Percentiles rank a stretch among this genome's conserved stretches.
phyloP scores from a whole-genome alignment of 1,140 invertebrate genomes.

The Colletes latitarsis region DNA sequence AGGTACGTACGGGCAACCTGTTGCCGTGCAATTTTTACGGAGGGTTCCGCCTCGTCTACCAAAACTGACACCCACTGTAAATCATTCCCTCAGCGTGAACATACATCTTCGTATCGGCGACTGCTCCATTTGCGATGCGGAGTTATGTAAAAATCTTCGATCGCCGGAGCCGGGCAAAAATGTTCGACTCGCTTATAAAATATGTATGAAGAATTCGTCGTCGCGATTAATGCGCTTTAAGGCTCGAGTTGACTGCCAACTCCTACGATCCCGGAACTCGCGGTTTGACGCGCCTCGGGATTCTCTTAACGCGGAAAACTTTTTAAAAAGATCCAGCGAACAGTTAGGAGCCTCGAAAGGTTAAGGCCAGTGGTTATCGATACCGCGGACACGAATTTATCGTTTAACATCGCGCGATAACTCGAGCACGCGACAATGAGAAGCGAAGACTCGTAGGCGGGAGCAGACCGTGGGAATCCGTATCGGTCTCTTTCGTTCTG shows the following conservation, averaged over 20 bases:
- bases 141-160: conserved; percentile 25
- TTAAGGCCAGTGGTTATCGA: too few species aligned
- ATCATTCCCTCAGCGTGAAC: conserved; percentile 47
- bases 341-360: too few species aligned
- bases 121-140: conserved; percentile 53
- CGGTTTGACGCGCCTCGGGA: neutral
- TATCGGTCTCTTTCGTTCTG: neutral
- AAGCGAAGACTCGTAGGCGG: too few species aligned
- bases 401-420: too few species aligned
- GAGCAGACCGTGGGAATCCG: conserved; percentile 26
- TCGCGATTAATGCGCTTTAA: conserved; percentile 25
- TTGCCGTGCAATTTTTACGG: conserved; percentile 65
- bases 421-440: too few species aligned
- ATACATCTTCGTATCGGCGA: conserved; percentile 55
- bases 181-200: conserved; percentile 6
- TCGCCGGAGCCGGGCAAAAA: neutral
- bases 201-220: conserved; percentile 26
- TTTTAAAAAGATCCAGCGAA: too few species aligned
- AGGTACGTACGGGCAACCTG: conserved; percentile 66
- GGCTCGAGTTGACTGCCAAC: conserved; percentile 6
- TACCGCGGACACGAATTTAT: too few species aligned
- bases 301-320: conserved; percentile 4
- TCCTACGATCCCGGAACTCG: neutral
- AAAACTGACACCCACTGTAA: conserved; percentile 61
- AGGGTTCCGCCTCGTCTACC: conserved; percentile 62